phyloP scores from a whole-genome alignment of 2,888 invertebrate genomes.

The Macrosiphum euphorbiae region DNA sequence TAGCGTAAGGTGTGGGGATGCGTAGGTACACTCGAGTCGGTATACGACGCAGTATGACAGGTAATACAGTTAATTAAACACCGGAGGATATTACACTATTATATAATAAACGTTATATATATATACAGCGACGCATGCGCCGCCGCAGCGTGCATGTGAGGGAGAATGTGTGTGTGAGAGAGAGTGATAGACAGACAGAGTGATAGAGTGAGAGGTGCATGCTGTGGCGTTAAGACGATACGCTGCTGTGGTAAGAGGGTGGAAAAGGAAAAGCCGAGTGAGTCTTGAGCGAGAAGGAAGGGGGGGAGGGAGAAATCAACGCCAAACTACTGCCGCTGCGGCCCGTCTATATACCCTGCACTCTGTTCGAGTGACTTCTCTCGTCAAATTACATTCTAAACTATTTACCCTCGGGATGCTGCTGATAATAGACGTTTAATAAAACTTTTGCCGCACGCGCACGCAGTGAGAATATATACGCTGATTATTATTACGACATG shows the following conservation, averaged over 20 bases:
- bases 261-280: not conserved
- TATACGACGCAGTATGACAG: not conserved
- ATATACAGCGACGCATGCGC: not conserved
- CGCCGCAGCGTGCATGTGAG: not conserved
- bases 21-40: not conserved
- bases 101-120: not conserved
- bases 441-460: constrained; percentile 4
- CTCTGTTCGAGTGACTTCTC: constrained; percentile 8
- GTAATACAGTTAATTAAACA: constrained; percentile 17
- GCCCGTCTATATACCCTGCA: not conserved
- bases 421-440: constrained; percentile 35
- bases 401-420: not conserved
- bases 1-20: not conserved
- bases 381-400: constrained; percentile 23
- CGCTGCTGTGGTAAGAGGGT: no score
- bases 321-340: not conserved
- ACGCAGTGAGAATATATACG: not conserved
- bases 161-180: not conserved
- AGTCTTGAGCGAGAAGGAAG: not conserved
- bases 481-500: constrained; percentile 34
- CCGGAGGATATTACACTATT: not conserved
- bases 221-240: not conserved
- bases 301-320: not conserved
- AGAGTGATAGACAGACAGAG: no score
- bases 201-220: no score